phyloP scores from a whole-genome alignment of 2,797 vertebrate species.

The Bradypodion pumilum region DNA sequence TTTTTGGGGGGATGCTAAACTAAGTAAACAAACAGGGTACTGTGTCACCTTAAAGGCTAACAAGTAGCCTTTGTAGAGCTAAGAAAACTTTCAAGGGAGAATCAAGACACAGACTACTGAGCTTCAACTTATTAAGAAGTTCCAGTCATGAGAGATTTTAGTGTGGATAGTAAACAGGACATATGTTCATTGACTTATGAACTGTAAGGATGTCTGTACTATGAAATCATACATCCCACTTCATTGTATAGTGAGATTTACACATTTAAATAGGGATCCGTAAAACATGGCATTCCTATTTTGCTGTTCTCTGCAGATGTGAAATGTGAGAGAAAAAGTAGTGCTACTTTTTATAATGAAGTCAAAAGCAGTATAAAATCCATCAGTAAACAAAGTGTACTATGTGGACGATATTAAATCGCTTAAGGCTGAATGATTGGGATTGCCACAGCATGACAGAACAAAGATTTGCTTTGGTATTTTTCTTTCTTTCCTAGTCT shows the following conservation, averaged over 20 bases:
- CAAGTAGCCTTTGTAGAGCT: not conserved
- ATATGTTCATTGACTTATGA: not conserved
- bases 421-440: not conserved
- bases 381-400: not conserved
- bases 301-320: not conserved
- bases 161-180: not conserved
- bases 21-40: not conserved
- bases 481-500: not conserved
- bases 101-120: not conserved
- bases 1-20: not conserved
- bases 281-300: not conserved
- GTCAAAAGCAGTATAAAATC: not conserved
- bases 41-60: not conserved
- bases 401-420: not conserved
- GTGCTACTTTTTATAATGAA: constrained; percentile 2
- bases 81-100: not conserved
- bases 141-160: not conserved
- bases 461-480: not conserved
- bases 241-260: not conserved
- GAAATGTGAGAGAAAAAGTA: not conserved
- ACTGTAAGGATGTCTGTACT: not conserved
- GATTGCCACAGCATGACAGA: not conserved
- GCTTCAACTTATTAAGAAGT: not conserved
- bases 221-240: not conserved
- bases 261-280: not conserved